phyloP scores from a whole-genome alignment of 2,888 invertebrate genomes.

The Lypha dubia region DNA sequence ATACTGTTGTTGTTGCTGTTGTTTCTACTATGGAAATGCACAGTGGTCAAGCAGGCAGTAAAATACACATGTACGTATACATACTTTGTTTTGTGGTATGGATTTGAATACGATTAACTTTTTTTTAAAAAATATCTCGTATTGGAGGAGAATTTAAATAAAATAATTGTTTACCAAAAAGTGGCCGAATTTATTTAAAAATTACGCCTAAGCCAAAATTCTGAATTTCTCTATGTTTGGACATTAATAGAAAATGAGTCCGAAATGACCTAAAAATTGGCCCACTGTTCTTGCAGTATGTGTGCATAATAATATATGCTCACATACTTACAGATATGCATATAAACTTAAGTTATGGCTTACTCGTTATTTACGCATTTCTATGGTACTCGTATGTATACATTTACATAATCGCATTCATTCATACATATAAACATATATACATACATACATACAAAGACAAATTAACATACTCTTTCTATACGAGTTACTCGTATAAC shows the following conservation, averaged over 20 bases:
- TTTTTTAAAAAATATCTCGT: too few relatives aligned
- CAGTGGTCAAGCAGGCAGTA: background rate
- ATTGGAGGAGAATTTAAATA: too few relatives aligned
- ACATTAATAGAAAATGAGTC: background rate
- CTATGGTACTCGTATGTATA: background rate
- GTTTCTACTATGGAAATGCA: background rate
- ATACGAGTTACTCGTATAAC: background rate
- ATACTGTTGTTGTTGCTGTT: slow-evolving; percentile 8
- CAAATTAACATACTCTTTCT: background rate
- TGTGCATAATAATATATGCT: slow-evolving; percentile 13
- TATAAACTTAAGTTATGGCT: slow-evolving; percentile 26
- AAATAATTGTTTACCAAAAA: too few relatives aligned
- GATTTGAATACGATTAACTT: too few relatives aligned
- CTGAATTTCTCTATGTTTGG: background rate
- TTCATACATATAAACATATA: too few relatives aligned
- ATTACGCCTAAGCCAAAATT: too few relatives aligned
- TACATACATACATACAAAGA: slow-evolving; percentile 5
- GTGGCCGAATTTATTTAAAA: too few relatives aligned
- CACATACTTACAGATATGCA: background rate
- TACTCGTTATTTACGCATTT: slow-evolving; percentile 30
- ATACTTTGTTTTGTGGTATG: too few relatives aligned
- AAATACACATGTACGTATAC: too few relatives aligned
- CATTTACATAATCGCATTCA: background rate
- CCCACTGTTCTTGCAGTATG: slow-evolving; percentile 19
- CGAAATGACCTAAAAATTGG: background rate